Evolutionary conservation across 2,888 invertebrate species (phyloP).

Genomic region (Nineta flava): DNA sequence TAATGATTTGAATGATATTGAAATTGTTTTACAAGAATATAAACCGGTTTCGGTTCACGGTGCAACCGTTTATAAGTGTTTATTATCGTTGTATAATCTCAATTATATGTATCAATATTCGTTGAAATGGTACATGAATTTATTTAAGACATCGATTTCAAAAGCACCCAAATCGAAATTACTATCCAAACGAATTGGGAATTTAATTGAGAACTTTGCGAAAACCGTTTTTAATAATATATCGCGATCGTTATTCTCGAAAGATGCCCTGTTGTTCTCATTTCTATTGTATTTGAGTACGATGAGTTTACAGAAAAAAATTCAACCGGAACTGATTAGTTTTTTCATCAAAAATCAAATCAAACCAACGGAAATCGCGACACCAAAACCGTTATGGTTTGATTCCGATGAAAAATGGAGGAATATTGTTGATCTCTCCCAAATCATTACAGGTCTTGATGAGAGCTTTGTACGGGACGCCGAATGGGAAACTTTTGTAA

Average conservation of each 20-base stretch:
- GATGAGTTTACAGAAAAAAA: constrained; percentile 36
- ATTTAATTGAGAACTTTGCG: constrained; percentile 59
- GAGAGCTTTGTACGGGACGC: constrained; percentile 34
- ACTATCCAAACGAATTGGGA: constrained; percentile 49
- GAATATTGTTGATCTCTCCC: constrained; percentile 52
- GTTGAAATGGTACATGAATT: constrained; percentile 69
- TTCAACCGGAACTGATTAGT: constrained; percentile 42
- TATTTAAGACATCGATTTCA: constrained; percentile 63
- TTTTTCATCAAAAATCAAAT: constrained; percentile 68
- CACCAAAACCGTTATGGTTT: constrained; percentile 42
- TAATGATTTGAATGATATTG: constrained; percentile 62
- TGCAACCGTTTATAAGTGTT: constrained; percentile 64
- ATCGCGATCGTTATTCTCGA: constrained; percentile 70
- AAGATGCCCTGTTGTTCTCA: constrained; percentile 69
- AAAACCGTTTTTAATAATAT: constrained; percentile 67
- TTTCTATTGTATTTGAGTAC: constrained; percentile 63
- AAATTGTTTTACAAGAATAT: constrained; percentile 57
- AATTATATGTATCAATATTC: constrained; percentile 87
- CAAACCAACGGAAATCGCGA: constrained; percentile 41
- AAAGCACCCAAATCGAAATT: constrained; percentile 55
- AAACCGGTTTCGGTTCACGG: constrained; percentile 65
- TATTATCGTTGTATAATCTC: constrained; percentile 67
- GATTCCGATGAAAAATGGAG: constrained; percentile 52
- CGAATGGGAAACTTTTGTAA: constrained; percentile 48
- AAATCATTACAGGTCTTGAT: constrained; percentile 36